Evolutionary conservation across 2,797 vertebrate genomes (phyloP), one percentile per base, ranked within the genome.

Genomic region (Enteromius viviparus): DNA sequence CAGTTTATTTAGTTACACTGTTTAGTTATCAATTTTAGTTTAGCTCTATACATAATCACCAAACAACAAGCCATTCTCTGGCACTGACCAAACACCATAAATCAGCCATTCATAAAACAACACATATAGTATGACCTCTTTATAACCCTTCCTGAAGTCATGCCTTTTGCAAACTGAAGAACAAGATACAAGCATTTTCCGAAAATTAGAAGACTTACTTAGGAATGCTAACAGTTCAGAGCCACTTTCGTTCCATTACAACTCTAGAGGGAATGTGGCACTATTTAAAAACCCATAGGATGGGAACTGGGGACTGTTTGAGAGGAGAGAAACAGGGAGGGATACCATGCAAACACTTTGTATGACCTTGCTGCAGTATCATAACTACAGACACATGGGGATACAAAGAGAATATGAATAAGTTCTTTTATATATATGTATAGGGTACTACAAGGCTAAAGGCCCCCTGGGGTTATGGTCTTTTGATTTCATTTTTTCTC

Each of bases 191-290:
- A 42, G 29, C 14, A 23, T 62, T 85, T 80, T 82, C 49, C 42
- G 58, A 82, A 62, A 26, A 78, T 89, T 81, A 74, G 62, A 86
- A 69, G 75, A 55, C 79, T 85, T 53, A 79, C 84, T 81, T 51
- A 23, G 53, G 53, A 58, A 86, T 49, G 71, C 66, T 55, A 68
- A 84, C 84, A 82, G 82, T 86, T 84, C 83, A 89, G 86, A 85
- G 82, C 68, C 69, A 37, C 6, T 90, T 83, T 79, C 68, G 87
- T 83, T 82, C 76, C 74, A 79, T 12, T 80, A 70, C 78, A 87
- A 83, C 85, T 78, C 70, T 78, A 85, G 82, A 81, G 53, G 53
- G 23, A 80, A 85, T 71, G 76, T 71, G 76, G 87, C 75, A 85
- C 84, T 85, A 7, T 84, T 80, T 32, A 14, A 60, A 60, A 60